A percentile compares a stretch with the other conserved stretches of the same genome.
Conservation (phyloP, 2,113 vertebrate species). For the Melanerpes formicivorus region DNA sequence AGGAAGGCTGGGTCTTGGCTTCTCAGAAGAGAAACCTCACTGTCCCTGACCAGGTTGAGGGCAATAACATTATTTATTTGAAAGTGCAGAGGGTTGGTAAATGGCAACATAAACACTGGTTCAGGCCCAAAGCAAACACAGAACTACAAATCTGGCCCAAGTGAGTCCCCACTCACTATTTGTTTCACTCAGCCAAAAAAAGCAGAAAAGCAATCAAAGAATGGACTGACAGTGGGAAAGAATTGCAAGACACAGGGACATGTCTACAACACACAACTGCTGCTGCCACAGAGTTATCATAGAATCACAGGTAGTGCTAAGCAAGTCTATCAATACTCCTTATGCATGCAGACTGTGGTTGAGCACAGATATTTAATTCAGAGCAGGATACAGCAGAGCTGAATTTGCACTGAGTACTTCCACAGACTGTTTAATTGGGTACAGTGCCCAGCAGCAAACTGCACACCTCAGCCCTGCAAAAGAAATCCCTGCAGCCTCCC, state of each 20-base stretch:
- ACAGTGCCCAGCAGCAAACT: neutral
- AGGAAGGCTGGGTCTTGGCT: slow-evolving; percentile 4
- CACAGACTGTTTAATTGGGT: neutral
- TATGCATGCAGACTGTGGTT: neutral
- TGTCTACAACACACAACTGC: neutral
- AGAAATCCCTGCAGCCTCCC: neutral
- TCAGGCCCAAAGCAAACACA: slow-evolving; percentile 34
- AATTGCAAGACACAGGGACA: neutral
- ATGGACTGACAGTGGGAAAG: neutral
- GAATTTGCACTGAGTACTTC: neutral
- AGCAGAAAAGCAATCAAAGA: neutral
- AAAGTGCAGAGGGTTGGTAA: neutral
- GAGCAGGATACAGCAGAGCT: neutral
- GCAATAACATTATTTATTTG: slow-evolving; percentile 45
- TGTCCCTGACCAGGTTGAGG: slow-evolving; percentile 27
- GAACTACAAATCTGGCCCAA: neutral
- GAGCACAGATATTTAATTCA: neutral
- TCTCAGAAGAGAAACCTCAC: slow-evolving; percentile 28
- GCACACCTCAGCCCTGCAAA: neutral
- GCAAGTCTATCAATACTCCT: neutral
- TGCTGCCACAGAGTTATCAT: neutral
- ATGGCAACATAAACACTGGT: slow-evolving; percentile 19
- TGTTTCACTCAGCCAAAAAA: neutral
- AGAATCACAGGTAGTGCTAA: neutral
- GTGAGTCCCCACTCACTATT: neutral